These are phyloP conservation scores for Aviceda cuculoides DNA, from an alignment of 2,797 vertebrate genomes.

Conservation along the genomic window DNA sequence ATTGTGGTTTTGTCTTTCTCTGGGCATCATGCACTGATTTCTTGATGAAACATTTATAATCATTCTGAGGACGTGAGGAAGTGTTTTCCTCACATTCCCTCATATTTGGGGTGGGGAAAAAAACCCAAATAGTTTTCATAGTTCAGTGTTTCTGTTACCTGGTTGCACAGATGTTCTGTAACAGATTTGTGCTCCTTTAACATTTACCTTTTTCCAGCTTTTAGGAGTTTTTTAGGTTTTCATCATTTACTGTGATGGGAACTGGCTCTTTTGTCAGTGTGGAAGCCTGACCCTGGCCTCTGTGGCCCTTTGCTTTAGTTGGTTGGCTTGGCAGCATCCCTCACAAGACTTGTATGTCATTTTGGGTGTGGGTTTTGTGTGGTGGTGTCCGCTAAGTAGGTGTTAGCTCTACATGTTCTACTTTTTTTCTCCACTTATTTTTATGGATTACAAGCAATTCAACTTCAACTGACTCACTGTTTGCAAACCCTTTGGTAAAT, in stretches of 20 bases:
- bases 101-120: accelerated
- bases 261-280: background rate
- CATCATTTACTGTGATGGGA: background rate
- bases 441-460: background rate
- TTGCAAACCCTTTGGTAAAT: background rate
- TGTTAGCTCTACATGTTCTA: background rate
- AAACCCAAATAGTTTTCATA: accelerated
- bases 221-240: background rate
- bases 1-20: background rate
- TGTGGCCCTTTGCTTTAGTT: background rate
- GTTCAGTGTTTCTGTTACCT: background rate
- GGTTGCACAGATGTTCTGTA: background rate
- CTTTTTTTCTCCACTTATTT: background rate
- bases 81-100: background rate
- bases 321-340: background rate
- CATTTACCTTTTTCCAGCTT: background rate
- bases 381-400: background rate
- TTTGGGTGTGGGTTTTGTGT: background rate
- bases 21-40: background rate
- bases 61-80: background rate
- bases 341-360: background rate
- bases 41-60: background rate
- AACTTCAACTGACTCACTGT: background rate
- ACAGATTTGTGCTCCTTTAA: background rate
- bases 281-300: background rate